phyloP scores from a whole-genome alignment of 2,113 vertebrate genomes.

The Circaetus gallicus region DNA sequence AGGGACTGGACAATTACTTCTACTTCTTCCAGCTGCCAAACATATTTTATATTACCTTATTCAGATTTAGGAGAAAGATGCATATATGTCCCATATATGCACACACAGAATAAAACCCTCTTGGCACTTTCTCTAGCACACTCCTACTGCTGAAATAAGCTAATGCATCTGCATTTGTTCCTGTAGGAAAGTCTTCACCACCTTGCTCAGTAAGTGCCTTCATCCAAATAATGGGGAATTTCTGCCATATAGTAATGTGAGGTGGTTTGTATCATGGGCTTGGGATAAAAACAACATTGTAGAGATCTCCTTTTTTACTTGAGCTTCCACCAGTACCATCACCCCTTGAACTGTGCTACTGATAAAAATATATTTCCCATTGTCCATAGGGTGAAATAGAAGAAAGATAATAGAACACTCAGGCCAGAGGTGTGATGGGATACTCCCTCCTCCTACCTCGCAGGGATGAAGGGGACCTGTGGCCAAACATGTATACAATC shows the following conservation, averaged over 20 bases:
- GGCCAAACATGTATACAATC: background rate
- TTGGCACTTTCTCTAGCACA: background rate
- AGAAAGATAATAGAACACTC: background rate
- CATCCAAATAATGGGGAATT: background rate
- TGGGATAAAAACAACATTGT: background rate
- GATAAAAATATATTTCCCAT: background rate
- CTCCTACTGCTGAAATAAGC: background rate
- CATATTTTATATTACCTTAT: background rate
- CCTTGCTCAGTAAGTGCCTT: background rate
- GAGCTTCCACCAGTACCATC: background rate
- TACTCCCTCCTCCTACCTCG: background rate
- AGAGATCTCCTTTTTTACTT: background rate
- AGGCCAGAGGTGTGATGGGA: background rate
- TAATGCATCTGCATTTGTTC: background rate
- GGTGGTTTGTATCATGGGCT: background rate
- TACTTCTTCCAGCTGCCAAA: background rate
- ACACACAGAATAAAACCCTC: background rate
- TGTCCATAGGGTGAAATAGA: background rate
- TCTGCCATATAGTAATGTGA: background rate
- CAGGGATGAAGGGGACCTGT: background rate
- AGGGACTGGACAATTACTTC: background rate
- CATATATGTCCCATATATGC: rapidly evolving
- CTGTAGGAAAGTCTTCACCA: background rate
- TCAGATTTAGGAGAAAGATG: background rate
- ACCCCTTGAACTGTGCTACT: background rate